Evolutionary conservation across 35 echinoderm and acorn worm genomes (phyloP).

Genomic region (Ophioderma brevispina): DNA sequence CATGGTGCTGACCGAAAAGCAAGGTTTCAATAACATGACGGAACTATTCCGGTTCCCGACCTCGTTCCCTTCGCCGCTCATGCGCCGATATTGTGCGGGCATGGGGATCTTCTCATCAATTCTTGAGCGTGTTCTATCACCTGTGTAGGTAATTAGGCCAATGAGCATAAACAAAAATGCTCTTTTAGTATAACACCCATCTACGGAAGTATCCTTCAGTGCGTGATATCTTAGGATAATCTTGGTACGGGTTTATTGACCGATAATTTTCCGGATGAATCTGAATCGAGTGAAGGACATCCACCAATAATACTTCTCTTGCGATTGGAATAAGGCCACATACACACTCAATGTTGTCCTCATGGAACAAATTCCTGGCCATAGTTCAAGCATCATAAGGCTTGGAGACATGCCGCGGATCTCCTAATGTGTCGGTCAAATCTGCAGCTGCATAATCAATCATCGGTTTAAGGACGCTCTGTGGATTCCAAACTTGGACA

Average conservation of each 20-base stretch:
- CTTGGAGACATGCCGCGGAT: background rate
- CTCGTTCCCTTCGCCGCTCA: slow-evolving; percentile 46
- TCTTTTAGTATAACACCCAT: slow-evolving; percentile 19
- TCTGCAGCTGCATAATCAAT: slow-evolving; percentile 5
- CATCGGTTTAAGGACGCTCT: background rate
- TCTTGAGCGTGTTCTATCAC: slow-evolving; percentile 57
- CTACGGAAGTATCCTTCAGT: slow-evolving; percentile 24
- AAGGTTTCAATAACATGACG: background rate
- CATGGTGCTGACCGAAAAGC: background rate
- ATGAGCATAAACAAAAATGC: slow-evolving; percentile 23
- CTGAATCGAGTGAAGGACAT: background rate
- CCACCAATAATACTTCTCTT: background rate
- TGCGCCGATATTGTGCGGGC: slow-evolving; percentile 14
- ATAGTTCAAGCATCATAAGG: slow-evolving; percentile 51
- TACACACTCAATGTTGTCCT: slow-evolving; percentile 4
- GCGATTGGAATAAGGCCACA: background rate
- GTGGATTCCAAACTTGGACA: slow-evolving; percentile 4
- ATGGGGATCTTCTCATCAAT: background rate
- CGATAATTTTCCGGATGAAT: slow-evolving; percentile 23
- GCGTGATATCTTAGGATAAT: background rate
- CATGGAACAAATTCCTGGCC: slow-evolving; percentile 3
- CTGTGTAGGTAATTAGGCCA: slow-evolving; percentile 68
- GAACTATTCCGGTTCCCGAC: background rate
- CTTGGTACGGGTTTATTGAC: background rate
- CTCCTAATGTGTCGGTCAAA: slow-evolving; percentile 14